Evolutionary conservation across 2,888 invertebrate genomes (phyloP), one percentile per base, ranked within the genome.

Genomic region (Steinernema hermaphroditum): DNA sequence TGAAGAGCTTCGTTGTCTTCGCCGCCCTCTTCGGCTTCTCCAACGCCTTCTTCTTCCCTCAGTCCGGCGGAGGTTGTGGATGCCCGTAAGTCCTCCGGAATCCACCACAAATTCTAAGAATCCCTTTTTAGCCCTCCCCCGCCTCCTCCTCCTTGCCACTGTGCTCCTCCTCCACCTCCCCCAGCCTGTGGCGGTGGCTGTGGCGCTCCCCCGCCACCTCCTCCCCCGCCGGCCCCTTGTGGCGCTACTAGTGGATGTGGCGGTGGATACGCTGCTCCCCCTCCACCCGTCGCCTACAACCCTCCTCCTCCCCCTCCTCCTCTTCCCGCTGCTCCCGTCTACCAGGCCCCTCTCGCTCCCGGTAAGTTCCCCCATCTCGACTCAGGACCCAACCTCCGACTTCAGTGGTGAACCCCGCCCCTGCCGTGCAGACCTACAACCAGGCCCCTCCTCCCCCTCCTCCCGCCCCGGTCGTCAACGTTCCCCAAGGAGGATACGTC

Each of bases 111-210:
- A 16, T 14, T 69, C 16, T 41, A 14, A 27, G 37, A 14, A 4
- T 16, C 43, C 37, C 16, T 14, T 50, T 57, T 34, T 29, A 71
- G 32, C 6, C 54, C 54, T 62, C 34, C 32, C 2, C 49, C 41
- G 16, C 32, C 29, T 12, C 41, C 41, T 70, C 29, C 49, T 46
- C 24, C 70, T 9, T 44, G 46, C 29, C 6, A 9, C 46, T 62
- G 54, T 69, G 54, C 29, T 62, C 54, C 57, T 54, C 57, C 72
- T 72, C 72, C n/a, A n/a, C n/a, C n/a, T n/a, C n/a, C n/a, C n/a
- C n/a, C n/a, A n/a, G n/a, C n/a, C n/a, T n/a, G n/a, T n/a, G n/a
- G n/a, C n/a, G n/a, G n/a, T n/a, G n/a, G n/a, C n/a, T n/a, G n/a
- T n/a, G n/a, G n/a, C n/a, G n/a, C 24, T 46, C 71, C 29, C n/a